Conservation (phyloP, 2,797 vertebrate species). For the Rachycentron canadum region DNA sequence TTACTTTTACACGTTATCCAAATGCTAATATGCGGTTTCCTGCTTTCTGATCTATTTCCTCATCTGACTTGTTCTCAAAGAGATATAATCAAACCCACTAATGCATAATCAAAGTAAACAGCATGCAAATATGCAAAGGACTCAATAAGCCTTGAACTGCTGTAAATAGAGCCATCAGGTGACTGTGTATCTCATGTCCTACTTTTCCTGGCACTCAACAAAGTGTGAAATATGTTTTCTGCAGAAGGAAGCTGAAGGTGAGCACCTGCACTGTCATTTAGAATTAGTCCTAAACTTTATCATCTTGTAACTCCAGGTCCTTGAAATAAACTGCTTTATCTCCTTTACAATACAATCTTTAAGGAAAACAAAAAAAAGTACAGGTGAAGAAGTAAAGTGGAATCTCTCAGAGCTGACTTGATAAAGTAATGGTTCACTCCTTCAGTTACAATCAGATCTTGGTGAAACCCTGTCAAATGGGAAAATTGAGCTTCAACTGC, state of each 20-base stretch:
- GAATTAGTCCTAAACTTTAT: slow-evolving; percentile 50
- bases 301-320: slow-evolving; percentile 27
- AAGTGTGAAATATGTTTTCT: slow-evolving; percentile 50
- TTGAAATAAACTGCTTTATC: slow-evolving; percentile 32
- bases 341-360: slow-evolving; percentile 40
- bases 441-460: no score
- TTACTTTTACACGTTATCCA: neutral
- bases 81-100: neutral
- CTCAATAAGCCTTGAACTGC: slow-evolving; percentile 34
- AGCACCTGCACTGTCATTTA: slow-evolving; percentile 42
- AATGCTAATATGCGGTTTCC: slow-evolving; percentile 6
- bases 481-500: slow-evolving; percentile 1
- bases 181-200: slow-evolving; percentile 32
- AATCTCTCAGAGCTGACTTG: slow-evolving; percentile 3
- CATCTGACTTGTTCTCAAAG: slow-evolving; percentile 7
- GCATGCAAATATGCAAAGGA: neutral
- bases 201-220: slow-evolving; percentile 48
- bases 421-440: slow-evolving; percentile 1
- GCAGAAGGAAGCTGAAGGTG: slow-evolving; percentile 48
- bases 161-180: slow-evolving; percentile 53
- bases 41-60: neutral
- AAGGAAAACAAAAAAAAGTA: slow-evolving; percentile 21
- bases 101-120: neutral
- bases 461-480: slow-evolving; percentile 12
- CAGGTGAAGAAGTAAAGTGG: neutral